Conservation (phyloP, 2,113 vertebrate species). For the Cichladusa arquata region DNA sequence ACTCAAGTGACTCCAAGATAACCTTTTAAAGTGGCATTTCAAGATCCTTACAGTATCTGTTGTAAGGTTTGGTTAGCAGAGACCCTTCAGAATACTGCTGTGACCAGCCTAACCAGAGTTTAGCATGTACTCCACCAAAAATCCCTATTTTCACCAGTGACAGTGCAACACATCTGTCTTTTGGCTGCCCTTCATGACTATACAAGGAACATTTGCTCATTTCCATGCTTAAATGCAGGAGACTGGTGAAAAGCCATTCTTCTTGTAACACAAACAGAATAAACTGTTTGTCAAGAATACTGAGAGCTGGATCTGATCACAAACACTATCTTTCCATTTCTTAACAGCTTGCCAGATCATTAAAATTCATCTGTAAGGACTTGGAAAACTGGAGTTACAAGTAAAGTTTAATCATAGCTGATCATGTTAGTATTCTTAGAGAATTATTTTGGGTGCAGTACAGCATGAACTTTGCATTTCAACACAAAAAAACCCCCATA, state of each 20-base stretch:
- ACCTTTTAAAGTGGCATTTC: not conserved
- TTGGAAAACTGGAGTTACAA: not conserved
- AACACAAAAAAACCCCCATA: not conserved
- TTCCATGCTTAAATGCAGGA: not conserved
- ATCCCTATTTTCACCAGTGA: not conserved
- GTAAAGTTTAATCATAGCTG: conserved; percentile 32
- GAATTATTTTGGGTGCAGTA: conserved; percentile 38
- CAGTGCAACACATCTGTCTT: not conserved
- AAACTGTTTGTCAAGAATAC: not conserved
- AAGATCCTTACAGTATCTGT: not conserved
- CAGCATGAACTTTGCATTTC: not conserved
- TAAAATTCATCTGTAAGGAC: not conserved
- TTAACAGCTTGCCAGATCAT: conserved; percentile 14
- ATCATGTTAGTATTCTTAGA: conserved; percentile 10
- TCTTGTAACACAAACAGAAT: not conserved
- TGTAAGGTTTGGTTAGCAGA: not conserved
- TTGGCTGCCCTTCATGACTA: not conserved
- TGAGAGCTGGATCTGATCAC: not conserved
- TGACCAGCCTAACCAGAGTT: not conserved
- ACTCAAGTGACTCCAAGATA: not conserved
- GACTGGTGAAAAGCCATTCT: not conserved
- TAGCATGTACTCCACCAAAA: not conserved
- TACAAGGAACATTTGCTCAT: not conserved
- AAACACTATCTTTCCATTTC: not conserved
- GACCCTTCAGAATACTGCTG: not conserved